Conservation (phyloP, 1,140 invertebrate genomes). For the Drosophila pandora region DNA sequence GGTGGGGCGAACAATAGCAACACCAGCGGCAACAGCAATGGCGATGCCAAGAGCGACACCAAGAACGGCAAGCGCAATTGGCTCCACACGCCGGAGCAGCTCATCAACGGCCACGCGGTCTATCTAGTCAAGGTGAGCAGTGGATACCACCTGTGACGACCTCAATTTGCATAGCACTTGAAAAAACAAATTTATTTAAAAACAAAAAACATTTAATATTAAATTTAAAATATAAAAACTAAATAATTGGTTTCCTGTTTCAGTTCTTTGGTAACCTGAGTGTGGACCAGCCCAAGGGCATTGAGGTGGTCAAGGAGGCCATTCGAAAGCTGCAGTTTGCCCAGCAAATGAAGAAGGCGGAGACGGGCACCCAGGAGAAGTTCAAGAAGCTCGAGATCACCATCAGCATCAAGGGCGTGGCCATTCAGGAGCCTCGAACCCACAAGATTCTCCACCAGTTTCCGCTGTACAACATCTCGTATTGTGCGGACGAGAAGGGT, state of each 20-base stretch:
- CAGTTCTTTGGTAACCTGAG: conserved; percentile 96
- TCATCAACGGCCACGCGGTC: conserved; percentile 96
- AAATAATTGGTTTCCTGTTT: conserved; percentile 57
- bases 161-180: conserved; percentile 1
- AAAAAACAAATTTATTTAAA: not conserved
- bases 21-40: conserved; percentile 75
- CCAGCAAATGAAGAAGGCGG: conserved; percentile 96
- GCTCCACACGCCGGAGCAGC: conserved; percentile 96
- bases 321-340: conserved; percentile 97
- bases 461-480: conserved; percentile 98
- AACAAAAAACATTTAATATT: no score
- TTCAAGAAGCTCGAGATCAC: conserved; percentile 97
- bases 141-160: conserved; percentile 34
- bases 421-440: conserved; percentile 91
- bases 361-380: conserved; percentile 90
- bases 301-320: conserved; percentile 98
- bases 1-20: conserved; percentile 76
- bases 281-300: conserved; percentile 97
- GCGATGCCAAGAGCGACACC: conserved; percentile 64
- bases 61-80: conserved; percentile 89
- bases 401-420: conserved; percentile 97
- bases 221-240: no score
- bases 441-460: conserved; percentile 95
- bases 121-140: conserved; percentile 96
- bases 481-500: conserved; percentile 98